Evolutionary conservation across 2,888 invertebrate species (phyloP), one percentile per base, ranked within the genome.

Genomic region (Harpagoxenus sublaevis): DNA sequence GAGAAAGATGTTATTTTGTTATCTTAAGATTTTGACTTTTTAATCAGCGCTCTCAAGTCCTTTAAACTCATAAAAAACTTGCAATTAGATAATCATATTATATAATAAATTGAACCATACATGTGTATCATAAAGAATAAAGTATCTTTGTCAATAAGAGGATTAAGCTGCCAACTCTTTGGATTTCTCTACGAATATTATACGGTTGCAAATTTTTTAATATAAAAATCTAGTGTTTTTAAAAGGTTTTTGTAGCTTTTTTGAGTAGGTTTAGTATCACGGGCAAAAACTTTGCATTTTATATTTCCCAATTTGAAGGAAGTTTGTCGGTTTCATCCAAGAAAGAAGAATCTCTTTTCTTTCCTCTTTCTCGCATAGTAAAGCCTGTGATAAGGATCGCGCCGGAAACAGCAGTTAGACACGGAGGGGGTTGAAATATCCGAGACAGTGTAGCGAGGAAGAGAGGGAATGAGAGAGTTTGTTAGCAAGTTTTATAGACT

Each of bases 401-500:
- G 71, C 62, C 48, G 83, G 78, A 88, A 89, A 85, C 65, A 83
- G 86, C 85, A 88, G 86, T 87, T 85, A 87, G 87, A 71, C 71
- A 66, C 66, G 18, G 71, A 31, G 79, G 78, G 65, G 63, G 68
- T 73, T 71, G 84, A 48, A 66, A 66, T 35, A 35, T 62, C 53
- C 82, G 74, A 42, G 83, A 60, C 55, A 79, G 45, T 39, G 78
- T 3, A 45, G 35, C 35, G 55, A 53, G n/a, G 35, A 23, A 23
- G 39, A 12, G 74, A 60, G 48, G 39, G 42, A 53, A 53, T 78
- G 73, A 48, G 66, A 82, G 92, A 92, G 93, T 92, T 92, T 93
- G 92, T 93, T 92, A 92, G 92, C 91, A 92, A 92, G 92, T 92
- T 92, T 92, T 93, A 92, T 93, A 90, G 93, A 92, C 93, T 92